A percentile compares a stretch with the other conserved stretches of the same genome.
These are phyloP conservation scores for Chionis minor DNA, from an alignment of 2,113 vertebrate species.

Conservation along the genomic window DNA sequence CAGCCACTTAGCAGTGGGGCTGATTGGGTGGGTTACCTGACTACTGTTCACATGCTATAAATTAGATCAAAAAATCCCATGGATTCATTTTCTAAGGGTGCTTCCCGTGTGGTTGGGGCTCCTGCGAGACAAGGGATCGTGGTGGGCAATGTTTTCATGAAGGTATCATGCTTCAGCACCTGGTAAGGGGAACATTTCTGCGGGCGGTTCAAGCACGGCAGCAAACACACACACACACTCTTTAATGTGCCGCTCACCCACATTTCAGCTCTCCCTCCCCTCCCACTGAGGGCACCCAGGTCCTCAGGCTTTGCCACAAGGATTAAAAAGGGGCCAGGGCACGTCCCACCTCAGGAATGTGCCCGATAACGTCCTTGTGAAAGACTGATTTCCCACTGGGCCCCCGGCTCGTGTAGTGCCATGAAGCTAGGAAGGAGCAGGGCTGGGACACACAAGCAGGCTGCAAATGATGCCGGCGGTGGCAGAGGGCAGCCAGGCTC, in stretches of 20 bases:
- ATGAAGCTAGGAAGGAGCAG: not conserved
- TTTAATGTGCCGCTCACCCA: rapidly evolving
- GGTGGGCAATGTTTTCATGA: not conserved
- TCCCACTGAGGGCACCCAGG: not conserved
- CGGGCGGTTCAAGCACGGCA: not conserved
- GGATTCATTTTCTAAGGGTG: not conserved
- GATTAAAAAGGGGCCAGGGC: not conserved
- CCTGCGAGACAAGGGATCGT: not conserved
- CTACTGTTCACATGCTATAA: not conserved
- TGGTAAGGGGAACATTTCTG: not conserved
- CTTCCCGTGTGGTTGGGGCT: rapidly evolving
- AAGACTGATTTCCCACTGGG: not conserved
- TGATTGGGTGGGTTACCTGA: not conserved
- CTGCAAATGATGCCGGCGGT: not conserved
- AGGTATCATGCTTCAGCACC: rapidly evolving
- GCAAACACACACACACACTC: not conserved
- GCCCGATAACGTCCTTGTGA: not conserved
- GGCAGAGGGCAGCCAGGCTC: not conserved
- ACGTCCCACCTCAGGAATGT: rapidly evolving
- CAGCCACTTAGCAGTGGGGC: not conserved
- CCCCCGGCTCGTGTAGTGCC: not conserved
- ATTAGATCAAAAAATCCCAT: not conserved
- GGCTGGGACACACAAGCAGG: not conserved
- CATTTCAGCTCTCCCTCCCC: not conserved
- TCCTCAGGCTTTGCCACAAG: not conserved